Evolutionary conservation across 2,888 invertebrate genomes (phyloP).

Genomic region (Liopterus haemorrhoidalis): DNA sequence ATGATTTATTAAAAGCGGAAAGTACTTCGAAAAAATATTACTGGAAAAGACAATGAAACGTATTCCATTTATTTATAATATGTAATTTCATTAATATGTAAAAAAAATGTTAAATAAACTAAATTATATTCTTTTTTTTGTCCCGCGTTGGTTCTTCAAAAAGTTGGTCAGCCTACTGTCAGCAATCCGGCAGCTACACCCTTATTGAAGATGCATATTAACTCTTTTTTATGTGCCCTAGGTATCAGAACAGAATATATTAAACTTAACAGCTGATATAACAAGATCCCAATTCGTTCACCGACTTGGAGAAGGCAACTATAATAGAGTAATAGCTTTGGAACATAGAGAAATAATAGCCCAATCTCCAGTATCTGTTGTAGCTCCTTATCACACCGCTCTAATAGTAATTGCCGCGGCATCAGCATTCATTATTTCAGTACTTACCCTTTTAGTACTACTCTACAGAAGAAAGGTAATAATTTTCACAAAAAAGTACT

Average conservation of each 20-base stretch:
- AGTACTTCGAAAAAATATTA: too few relatives aligned
- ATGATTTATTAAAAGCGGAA: too few relatives aligned
- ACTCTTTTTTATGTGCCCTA: constrained; percentile 32
- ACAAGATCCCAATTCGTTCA: constrained; percentile 60
- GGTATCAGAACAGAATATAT: constrained; percentile 49
- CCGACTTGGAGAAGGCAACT: constrained; percentile 44
- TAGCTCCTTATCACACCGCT: constrained; percentile 69
- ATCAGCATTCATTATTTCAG: constrained; percentile 73
- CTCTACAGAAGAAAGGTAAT: constrained; percentile 60
- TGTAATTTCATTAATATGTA: too few relatives aligned
- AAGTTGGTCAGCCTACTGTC: too few relatives aligned
- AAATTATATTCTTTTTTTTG: too few relatives aligned
- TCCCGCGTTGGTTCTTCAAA: too few relatives aligned
- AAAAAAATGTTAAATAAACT: too few relatives aligned
- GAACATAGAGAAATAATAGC: constrained; percentile 64
- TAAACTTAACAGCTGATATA: constrained; percentile 55
- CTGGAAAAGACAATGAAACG: too few relatives aligned
- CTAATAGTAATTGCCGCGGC: constrained; percentile 71
- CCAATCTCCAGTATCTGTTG: constrained; percentile 60
- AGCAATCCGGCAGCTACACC: too few relatives aligned
- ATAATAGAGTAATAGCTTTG: constrained; percentile 48
- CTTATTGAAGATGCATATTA: too few relatives aligned
- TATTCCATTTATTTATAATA: too few relatives aligned
- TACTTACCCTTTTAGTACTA: constrained; percentile 67
- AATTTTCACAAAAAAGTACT: constrained; percentile 1